Evolutionary conservation across 2,888 invertebrate genomes (phyloP).

Genomic region (Eupsilia transversa): DNA sequence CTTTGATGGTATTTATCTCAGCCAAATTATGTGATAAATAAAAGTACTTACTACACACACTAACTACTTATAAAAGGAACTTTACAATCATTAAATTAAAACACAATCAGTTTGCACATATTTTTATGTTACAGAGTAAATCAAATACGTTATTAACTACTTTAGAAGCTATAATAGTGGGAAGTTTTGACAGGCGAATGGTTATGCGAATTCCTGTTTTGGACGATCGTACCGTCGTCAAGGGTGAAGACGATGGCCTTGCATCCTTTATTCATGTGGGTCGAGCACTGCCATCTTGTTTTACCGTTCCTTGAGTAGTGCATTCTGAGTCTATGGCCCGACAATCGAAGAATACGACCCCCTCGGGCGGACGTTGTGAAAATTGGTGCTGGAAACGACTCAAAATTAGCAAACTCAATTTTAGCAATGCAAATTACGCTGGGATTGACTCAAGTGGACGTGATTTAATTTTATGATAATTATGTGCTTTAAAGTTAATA

Average conservation of each 20-base stretch:
- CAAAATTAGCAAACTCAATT: not conserved
- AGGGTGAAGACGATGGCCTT: constrained; percentile 69
- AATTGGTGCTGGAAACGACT: constrained; percentile 22
- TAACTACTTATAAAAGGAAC: not conserved
- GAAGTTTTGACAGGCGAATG: constrained; percentile 32
- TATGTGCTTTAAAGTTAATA: not conserved
- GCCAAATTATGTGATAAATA: not conserved
- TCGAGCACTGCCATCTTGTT: constrained; percentile 72
- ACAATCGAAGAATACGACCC: constrained; percentile 15
- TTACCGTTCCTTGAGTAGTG: constrained; percentile 66
- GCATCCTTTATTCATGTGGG: constrained; percentile 68
- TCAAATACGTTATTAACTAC: not conserved
- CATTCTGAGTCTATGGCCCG: constrained; percentile 70
- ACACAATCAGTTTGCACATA: not conserved
- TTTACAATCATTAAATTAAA: not conserved
- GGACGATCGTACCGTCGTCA: constrained; percentile 66
- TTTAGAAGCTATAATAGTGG: not conserved
- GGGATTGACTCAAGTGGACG: not conserved
- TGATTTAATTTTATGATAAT: too few relatives aligned
- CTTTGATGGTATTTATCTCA: not conserved
- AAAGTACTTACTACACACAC: not conserved
- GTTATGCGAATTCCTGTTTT: constrained; percentile 67
- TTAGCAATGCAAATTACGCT: not conserved
- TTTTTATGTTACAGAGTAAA: not conserved
- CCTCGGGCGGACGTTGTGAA: constrained; percentile 32